These are phyloP conservation scores for Notothenia coriiceps DNA, from an alignment of 2,113 vertebrate genomes.

Conservation along the genomic window DNA sequence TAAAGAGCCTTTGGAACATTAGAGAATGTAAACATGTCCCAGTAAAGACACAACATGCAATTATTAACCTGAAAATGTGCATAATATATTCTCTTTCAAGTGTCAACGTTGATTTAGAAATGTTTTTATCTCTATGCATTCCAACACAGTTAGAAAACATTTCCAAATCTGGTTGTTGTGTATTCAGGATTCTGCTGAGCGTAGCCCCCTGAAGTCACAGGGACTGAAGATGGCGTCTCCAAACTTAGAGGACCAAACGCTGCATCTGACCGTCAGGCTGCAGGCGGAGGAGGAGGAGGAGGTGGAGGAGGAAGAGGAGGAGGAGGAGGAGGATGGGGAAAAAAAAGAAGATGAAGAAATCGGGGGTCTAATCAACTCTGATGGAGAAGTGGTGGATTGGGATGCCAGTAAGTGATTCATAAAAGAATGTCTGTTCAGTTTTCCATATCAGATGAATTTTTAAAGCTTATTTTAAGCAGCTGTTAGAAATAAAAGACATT, in stretches of 20 bases:
- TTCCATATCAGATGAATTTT: background rate
- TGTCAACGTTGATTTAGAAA: background rate
- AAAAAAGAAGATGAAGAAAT: slow-evolving; percentile 56
- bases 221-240: slow-evolving; percentile 33
- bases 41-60: too few species aligned
- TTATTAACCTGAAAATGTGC: too few species aligned
- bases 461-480: background rate
- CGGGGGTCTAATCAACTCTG: slow-evolving; percentile 72
- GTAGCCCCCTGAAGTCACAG: background rate
- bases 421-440: background rate
- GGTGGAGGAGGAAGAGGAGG: slow-evolving; percentile 1
- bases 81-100: too few species aligned
- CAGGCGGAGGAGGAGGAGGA: slow-evolving; percentile 28
- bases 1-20: too few species aligned
- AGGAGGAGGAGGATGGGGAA: slow-evolving; percentile 14
- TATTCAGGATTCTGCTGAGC: slow-evolving; percentile 51
- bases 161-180: slow-evolving; percentile 14
- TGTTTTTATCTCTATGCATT: background rate
- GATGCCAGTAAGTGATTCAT: slow-evolving; percentile 56
- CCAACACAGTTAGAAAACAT: background rate
- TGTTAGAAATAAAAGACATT: background rate
- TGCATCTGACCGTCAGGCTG: slow-evolving; percentile 66
- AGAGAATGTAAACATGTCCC: too few species aligned
- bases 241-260: slow-evolving; percentile 52
- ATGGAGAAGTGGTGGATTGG: slow-evolving; percentile 72